Conservation (phyloP, 2,113 vertebrate species). For the Grallaria varia region DNA sequence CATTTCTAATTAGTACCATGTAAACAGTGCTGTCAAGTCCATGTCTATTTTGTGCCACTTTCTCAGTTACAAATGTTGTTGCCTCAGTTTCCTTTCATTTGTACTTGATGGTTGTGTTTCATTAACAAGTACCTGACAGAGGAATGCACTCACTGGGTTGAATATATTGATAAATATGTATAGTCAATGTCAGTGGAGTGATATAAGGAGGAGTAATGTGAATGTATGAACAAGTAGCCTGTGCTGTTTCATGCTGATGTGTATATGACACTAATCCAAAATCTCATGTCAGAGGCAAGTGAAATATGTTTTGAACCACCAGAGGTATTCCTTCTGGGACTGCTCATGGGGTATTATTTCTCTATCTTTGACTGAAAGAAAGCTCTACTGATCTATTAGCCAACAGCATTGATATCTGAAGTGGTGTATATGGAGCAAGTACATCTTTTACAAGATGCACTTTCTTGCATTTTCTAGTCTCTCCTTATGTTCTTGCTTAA, state of each 20-base stretch:
- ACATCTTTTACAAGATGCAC: background rate
- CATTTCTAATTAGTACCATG: background rate
- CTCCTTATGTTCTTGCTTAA: background rate
- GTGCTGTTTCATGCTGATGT: slow-evolving; percentile 47
- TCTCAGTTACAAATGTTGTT: background rate
- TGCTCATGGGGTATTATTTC: slow-evolving; percentile 48
- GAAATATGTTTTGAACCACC: slow-evolving; percentile 62
- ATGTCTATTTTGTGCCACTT: background rate
- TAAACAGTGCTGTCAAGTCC: background rate
- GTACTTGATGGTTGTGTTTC: background rate
- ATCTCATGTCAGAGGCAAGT: slow-evolving; percentile 47
- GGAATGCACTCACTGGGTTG: background rate
- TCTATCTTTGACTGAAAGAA: slow-evolving; percentile 59
- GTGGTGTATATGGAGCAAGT: background rate
- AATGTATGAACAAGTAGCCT: slow-evolving; percentile 55
- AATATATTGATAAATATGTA: background rate
- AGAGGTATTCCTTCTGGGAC: slow-evolving; percentile 58
- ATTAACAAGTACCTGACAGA: background rate
- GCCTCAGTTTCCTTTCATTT: slow-evolving; percentile 8
- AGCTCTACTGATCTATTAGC: slow-evolving; percentile 51
- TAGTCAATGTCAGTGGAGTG: slow-evolving; percentile 28
- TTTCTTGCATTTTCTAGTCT: background rate
- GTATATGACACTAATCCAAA: slow-evolving; percentile 65
- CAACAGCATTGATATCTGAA: slow-evolving; percentile 24
- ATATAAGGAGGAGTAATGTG: slow-evolving; percentile 37